A percentile compares a stretch with the other conserved stretches of the same genome.
These are phyloP conservation scores for Chelonus formosanus DNA, from an alignment of 2,888 invertebrate genomes.

Conservation along the genomic window DNA sequence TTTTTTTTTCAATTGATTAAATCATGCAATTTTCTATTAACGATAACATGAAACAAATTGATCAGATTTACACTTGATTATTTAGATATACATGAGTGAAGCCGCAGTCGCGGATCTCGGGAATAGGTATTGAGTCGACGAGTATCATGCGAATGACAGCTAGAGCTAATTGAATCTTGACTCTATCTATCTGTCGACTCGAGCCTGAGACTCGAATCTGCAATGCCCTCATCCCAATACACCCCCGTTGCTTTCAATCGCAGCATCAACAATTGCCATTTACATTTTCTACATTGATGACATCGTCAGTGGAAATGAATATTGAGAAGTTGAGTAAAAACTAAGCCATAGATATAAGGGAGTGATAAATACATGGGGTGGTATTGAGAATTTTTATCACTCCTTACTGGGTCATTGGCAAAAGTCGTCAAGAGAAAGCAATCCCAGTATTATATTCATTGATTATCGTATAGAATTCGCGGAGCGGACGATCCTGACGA, in stretches of 20 bases:
- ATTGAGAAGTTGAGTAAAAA: too few relatives aligned
- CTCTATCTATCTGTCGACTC: conserved; percentile 61
- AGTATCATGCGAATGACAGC: conserved; percentile 63
- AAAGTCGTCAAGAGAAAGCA: conserved; percentile 15
- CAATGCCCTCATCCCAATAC: conserved; percentile 28
- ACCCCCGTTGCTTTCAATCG: conserved; percentile 18
- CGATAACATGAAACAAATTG: not conserved
- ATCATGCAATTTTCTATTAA: too few relatives aligned
- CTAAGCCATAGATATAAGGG: too few relatives aligned
- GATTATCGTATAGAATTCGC: conserved; percentile 56
- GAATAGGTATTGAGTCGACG: conserved; percentile 58
- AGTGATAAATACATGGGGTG: not conserved
- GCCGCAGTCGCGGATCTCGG: conserved; percentile 24
- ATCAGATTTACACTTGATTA: conserved; percentile 1
- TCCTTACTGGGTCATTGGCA: conserved; percentile 21
- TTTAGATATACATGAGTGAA: conserved; percentile 11
- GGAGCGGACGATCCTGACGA: conserved; percentile 36
- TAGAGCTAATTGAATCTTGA: conserved; percentile 64
- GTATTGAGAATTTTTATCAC: conserved; percentile 15
- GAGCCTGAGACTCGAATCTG: conserved; percentile 54
- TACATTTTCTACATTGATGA: conserved; percentile 3
- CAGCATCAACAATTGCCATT: conserved; percentile 18
- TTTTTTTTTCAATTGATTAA: too few relatives aligned
- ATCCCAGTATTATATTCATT: conserved; percentile 43
- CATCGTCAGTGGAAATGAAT: too few relatives aligned